Base-by-base conservation (phyloP, 2,888 invertebrate genomes). In the Pollenia angustigena region DNA sequence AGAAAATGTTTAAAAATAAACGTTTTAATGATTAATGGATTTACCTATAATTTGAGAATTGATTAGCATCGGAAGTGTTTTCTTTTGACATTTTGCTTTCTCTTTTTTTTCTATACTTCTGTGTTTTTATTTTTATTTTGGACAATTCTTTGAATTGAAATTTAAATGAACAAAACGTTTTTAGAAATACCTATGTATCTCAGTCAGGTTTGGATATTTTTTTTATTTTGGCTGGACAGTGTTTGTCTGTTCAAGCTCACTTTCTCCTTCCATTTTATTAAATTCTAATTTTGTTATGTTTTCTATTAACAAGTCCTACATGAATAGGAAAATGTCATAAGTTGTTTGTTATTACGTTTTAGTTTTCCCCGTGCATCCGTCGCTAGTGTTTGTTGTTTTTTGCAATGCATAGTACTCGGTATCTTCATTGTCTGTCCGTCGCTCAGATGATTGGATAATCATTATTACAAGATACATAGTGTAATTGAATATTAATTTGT, bases 401-500 rank as follows among this genome's bases (percentile, higher is more conserved):
- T n/a, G 10, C 23, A 62, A 54, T 68, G 42, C 32, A 11, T 42
- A n/a, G n/a, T n/a, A n/a, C 14, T 12, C 8, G 32, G 23, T 42
- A 50, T 32, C 32, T 18, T 4, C 54, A 12, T 14, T 50, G 14
- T 64, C 42, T 44, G 48, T 60, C 40, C 18, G 40, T 18, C 42
- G 40, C 9, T 44, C 10, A 42, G 7, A 56, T 44, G 54, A 74
- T 84, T 84, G 58, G 12, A 74, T 84, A 84, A 84, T 84, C 71
- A 72, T 56, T 75, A 56, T 69, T 69, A 14, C 52, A 78, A 71
- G 12, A 44, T 23, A 23, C 23, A 7, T 12, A 56, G 40, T 69
- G 66, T 79, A 84, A 84, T 66, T 79, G 42, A 84, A 79, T 72
- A 78, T 52, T 62, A 52, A 72, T 50, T 72, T 56, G 11, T 74